Evolutionary conservation across 2,113 vertebrate species (phyloP), one percentile per base, ranked within the genome.

Genomic region (Mesocricetus auratus): DNA sequence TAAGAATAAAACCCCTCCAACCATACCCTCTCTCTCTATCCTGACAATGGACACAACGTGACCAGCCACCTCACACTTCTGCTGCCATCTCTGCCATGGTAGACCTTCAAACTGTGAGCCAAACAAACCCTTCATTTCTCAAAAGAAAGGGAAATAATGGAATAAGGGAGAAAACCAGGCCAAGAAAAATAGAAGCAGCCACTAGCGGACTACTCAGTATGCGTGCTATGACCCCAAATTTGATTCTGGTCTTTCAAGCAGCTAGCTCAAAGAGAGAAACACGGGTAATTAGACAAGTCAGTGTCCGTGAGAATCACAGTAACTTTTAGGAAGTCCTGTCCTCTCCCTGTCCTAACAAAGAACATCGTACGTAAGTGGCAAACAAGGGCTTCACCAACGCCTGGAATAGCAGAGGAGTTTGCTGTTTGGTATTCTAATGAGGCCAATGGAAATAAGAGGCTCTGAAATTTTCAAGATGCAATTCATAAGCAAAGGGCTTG

Each of bases 171-270:
- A 31, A 89, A 89, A 89, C 62, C 71, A 3, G 82, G 58, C n/a
- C 29, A 95, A 83, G 58, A 60, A 53, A 85, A 78, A 58, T 39
- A 58, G 42, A 86, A 93, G 73, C 29, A 77, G 19, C 19, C 47
- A 17, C 19, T 1, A 26, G 12, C 16, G 9, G 85, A 36, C 56
- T 58, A 26, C 8, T 85, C 24, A 22, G n/a, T 36, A n/a, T 73
- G 19, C 15, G 31, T 47, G 77, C 47, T 64, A 7, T 75, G 73
- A 4, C 58, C 66, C 50, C 26, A 88, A 1, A 86, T 39, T 90
- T 90, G 50, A 74, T 81, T 94, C 56, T 62, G n/a, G 79, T 50
- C 22, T 86, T 95, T 60, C 17, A 90, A 74, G 31, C 10, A 79
- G 58, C 17, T 36, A 77, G 22, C 3, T 15, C 33, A 75, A 81